Base-by-base conservation (phyloP, 2,888 invertebrate species). In the Macroteleia sp. region DNA sequence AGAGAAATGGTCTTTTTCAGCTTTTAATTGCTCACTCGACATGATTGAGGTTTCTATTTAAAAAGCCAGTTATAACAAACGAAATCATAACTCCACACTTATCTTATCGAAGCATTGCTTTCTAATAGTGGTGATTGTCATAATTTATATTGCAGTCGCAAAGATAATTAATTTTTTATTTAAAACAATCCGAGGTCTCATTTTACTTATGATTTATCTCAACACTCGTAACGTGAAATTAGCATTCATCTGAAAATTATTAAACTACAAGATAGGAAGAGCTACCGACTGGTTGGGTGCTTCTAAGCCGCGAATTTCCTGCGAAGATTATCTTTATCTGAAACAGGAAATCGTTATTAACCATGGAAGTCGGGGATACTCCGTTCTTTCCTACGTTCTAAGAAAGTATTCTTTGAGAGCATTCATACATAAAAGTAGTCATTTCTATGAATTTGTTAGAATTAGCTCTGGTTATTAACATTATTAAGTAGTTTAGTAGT, bases 301-400 rank as follows among this genome's bases (percentile, higher is more conserved):
- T 50, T 20, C 48, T 30, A 46, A 57, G 50, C 36, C 5, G 56
- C 39, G 32, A 22, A 56, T 64, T 73, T 73, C 71, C 71, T 73
- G 74, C 59, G 66, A 59, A 74, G 57, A 74, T 66, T 59, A 57
- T 66, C 66, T 59, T 74, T 74, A 74, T 66, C 74, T 52, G 22
- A 56, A 59, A 52, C 59, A 74, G 74, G 74, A 74, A 74, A 74
- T 74, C 59, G 59, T 74, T 66, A 74, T 74, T 74, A 74, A 66
- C 74, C 52, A 25, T 41, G 59, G 71, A 46, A 44, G 52, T n/a
- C 54, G 52, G 59, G 62, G 41, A 30, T 39, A 17, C 61, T 25
- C 9, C 17, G 46, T 22, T 46, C 66, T 56, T 36, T 39, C 54
- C 25, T 5, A 42, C 44, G n/a, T 66, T 67, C 71, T 30, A 46